These are phyloP conservation scores for Polylopha cassiicola DNA, from an alignment of 2,888 invertebrate genomes.

Conservation along the genomic window DNA sequence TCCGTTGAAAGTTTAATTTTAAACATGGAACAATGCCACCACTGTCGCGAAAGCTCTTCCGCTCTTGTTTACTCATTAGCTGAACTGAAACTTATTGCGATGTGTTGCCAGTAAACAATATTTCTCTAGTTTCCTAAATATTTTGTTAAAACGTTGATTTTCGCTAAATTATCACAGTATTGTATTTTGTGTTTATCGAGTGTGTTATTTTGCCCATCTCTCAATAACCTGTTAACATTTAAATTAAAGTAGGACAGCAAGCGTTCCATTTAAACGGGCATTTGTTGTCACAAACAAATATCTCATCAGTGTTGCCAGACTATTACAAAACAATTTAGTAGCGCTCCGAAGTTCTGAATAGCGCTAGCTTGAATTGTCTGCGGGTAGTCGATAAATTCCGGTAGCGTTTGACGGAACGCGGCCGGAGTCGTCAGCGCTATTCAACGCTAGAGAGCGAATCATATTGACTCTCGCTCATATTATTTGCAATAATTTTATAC, in stretches of 20 bases:
- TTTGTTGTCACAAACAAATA: background rate
- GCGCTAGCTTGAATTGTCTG: conserved; percentile 43
- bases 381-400: conserved; percentile 58
- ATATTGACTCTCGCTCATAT: conserved; percentile 9
- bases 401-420: conserved; percentile 48
- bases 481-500: conserved; percentile 17
- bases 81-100: conserved; percentile 15
- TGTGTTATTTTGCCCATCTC: too few species aligned
- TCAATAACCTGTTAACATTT: too few species aligned
- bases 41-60: conserved; percentile 27
- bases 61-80: conserved; percentile 15
- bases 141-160: too few species aligned
- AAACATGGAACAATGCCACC: conserved; percentile 36
- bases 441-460: conserved; percentile 22
- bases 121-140: too few species aligned
- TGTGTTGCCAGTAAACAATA: conserved; percentile 10
- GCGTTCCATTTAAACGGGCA: too few species aligned
- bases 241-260: too few species aligned
- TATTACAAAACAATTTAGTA: conserved; percentile 16
- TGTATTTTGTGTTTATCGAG: too few species aligned
- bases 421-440: conserved; percentile 43
- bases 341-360: conserved; percentile 12
- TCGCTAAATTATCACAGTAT: too few species aligned
- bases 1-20: conserved; percentile 35
- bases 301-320: conserved; percentile 5